Percentiles rank a stretch among this genome's conserved stretches.
Evolutionary conservation across 2,888 invertebrate genomes (phyloP).

Genomic region (Cyclophora punctaria): DNA sequence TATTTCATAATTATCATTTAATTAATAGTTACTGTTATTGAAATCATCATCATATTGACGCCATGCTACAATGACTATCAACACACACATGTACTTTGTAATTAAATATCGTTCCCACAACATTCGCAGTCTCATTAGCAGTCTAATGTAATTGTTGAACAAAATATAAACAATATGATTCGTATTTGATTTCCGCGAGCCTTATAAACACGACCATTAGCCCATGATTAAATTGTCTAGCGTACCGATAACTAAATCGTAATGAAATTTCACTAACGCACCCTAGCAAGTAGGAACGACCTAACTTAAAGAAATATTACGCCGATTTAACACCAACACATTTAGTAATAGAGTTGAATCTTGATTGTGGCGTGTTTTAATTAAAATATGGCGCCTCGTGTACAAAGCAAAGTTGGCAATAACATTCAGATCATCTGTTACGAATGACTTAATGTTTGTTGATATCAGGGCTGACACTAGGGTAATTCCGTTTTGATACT

Average conservation of each 20-base stretch:
- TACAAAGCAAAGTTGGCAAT: conserved; percentile 23
- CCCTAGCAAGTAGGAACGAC: conserved; percentile 20
- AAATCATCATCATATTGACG: too few species aligned
- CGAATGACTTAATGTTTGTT: conserved; percentile 13
- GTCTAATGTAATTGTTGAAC: too few species aligned
- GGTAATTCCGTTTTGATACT: too few species aligned
- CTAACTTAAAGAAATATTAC: conserved; percentile 12
- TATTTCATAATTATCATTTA: too few species aligned
- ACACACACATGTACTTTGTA: too few species aligned
- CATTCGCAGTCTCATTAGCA: too few species aligned
- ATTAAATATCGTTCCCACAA: too few species aligned
- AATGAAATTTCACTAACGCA: conserved; percentile 38
- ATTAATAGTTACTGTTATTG: too few species aligned
- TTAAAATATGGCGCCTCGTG: conserved; percentile 32
- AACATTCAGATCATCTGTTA: conserved; percentile 28
- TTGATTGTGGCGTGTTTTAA: conserved; percentile 23
- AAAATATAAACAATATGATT: conserved; percentile 2
- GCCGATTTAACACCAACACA: conserved; percentile 15
- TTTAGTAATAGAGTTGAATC: conserved; percentile 6
- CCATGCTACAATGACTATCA: too few species aligned
- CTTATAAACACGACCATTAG: conserved; percentile 30
- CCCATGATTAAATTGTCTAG: conserved; percentile 30
- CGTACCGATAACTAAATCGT: conserved; percentile 32
- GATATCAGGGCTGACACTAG: background rate
- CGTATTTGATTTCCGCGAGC: conserved; percentile 25